A percentile compares a stretch with the other conserved stretches of the same genome.
Conservation (phyloP, 2,113 vertebrate genomes). For the Elephantulus edwardii region DNA sequence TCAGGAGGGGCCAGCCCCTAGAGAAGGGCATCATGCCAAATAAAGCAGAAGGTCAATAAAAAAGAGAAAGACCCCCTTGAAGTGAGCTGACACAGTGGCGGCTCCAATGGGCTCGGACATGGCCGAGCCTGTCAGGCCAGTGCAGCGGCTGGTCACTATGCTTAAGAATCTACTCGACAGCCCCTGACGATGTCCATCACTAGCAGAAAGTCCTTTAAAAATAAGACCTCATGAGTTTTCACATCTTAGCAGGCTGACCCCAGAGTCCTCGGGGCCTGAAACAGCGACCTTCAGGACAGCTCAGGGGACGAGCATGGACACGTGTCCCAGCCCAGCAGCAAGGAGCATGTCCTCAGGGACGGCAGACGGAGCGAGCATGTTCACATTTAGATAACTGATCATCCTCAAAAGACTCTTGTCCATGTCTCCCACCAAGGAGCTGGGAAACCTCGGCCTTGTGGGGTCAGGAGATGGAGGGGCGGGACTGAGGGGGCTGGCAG, state of each 20-base stretch:
- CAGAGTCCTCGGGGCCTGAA: no score
- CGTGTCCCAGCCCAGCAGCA: rapidly evolving
- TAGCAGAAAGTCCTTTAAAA: no score
- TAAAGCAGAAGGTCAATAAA: no score
- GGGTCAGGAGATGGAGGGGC: neutral
- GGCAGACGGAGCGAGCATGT: neutral
- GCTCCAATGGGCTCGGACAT: neutral
- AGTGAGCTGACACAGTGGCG: no score
- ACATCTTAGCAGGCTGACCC: neutral
- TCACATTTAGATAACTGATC: no score
- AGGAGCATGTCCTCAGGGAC: neutral
- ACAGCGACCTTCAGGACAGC: no score
- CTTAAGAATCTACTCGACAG: no score
- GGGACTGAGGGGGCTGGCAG: neutral
- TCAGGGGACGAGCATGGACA: neutral
- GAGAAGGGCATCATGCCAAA: neutral
- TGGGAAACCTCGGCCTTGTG: neutral
- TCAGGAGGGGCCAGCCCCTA: neutral
- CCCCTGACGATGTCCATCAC: no score
- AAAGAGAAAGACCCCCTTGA: neutral
- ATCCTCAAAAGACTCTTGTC: neutral
- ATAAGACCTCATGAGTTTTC: no score
- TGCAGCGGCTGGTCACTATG: no score
- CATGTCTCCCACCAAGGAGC: neutral
- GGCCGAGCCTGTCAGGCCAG: no score